Percentiles rank a stretch among this genome's conserved stretches.
These are phyloP conservation scores for Dexiosoma caninum DNA, from an alignment of 2,888 invertebrate species.

Conservation along the genomic window DNA sequence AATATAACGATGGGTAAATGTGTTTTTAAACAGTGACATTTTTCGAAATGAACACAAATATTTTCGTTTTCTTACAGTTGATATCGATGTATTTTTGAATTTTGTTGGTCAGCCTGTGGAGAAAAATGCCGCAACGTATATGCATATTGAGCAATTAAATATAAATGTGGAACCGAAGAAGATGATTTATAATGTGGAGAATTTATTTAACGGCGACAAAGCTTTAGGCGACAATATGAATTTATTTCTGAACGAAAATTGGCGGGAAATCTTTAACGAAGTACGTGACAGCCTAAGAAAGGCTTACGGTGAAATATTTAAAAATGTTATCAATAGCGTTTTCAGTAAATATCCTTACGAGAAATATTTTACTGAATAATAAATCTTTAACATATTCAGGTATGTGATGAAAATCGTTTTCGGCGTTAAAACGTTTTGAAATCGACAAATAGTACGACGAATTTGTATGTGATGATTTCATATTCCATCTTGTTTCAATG, in stretches of 20 bases:
- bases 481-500: no score
- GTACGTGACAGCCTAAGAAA: slow-evolving; percentile 60
- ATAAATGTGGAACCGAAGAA: slow-evolving; percentile 51
- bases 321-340: slow-evolving; percentile 72
- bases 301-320: slow-evolving; percentile 72
- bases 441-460: no score
- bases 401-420: no score
- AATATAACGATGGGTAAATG: slow-evolving; percentile 68
- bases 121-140: slow-evolving; percentile 62
- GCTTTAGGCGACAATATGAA: slow-evolving; percentile 78
- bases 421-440: no score
- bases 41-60: no score
- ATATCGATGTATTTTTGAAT: slow-evolving; percentile 54
- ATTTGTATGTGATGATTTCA: no score
- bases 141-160: slow-evolving; percentile 61
- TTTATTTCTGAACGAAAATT: slow-evolving; percentile 78
- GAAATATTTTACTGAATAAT: slow-evolving; percentile 59
- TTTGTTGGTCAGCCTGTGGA: slow-evolving; percentile 58
- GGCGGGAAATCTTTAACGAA: slow-evolving; percentile 68
- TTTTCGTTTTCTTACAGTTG: background rate
- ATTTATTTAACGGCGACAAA: slow-evolving; percentile 78
- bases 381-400: background rate
- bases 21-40: background rate
- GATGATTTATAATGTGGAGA: slow-evolving; percentile 71
- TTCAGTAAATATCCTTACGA: slow-evolving; percentile 72